phyloP scores from a whole-genome alignment of 2,113 vertebrate species.

The Oceanodroma tethys region DNA sequence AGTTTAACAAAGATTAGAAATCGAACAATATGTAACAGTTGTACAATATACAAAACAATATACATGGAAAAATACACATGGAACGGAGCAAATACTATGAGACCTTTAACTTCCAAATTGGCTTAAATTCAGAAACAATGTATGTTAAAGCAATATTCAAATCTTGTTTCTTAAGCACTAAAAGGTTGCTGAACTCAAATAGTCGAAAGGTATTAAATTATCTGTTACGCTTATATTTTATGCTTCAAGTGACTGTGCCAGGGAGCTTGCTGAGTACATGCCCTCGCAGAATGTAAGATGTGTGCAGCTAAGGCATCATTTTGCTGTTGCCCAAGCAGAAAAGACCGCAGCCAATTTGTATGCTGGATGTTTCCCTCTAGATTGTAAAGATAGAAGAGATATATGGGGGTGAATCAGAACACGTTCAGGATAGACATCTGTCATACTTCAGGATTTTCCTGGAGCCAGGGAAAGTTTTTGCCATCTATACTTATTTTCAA shows the following conservation, averaged over 20 bases:
- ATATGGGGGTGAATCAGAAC: neutral
- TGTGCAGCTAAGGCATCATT: neutral
- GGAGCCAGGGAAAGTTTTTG: neutral
- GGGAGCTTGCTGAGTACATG: neutral
- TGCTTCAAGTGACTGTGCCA: neutral
- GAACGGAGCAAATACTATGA: neutral
- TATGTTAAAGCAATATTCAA: neutral
- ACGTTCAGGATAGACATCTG: neutral
- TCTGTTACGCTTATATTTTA: neutral
- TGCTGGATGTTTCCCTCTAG: neutral
- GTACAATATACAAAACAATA: neutral
- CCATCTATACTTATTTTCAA: neutral
- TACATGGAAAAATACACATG: neutral
- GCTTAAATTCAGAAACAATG: neutral
- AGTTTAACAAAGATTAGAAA: neutral
- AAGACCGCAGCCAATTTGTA: neutral
- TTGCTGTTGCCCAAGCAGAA: neutral
- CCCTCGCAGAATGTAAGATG: neutral
- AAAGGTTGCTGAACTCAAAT: neutral
- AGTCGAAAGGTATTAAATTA: neutral
- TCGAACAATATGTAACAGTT: neutral
- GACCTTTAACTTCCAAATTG: neutral
- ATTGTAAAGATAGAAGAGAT: neutral
- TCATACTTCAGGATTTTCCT: neutral
- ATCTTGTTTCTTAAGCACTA: neutral